phyloP scores from a whole-genome alignment of 2,797 vertebrate species.

The Phataginus tricuspis region DNA sequence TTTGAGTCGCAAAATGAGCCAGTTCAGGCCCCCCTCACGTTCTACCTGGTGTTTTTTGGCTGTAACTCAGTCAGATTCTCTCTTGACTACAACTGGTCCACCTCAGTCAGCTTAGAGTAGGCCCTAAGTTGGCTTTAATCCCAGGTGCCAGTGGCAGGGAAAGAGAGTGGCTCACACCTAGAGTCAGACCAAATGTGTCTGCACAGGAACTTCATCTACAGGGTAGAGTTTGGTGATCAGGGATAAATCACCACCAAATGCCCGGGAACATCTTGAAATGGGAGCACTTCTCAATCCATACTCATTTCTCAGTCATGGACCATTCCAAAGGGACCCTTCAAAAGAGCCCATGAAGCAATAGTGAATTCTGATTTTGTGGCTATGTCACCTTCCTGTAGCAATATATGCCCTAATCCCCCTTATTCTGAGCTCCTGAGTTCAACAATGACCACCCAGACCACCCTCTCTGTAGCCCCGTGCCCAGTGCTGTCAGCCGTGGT shows the following conservation, averaged over 20 bases:
- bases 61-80: not conserved
- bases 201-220: conserved; percentile 14
- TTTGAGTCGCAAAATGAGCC: not conserved
- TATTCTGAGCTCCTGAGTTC: conserved; percentile 16
- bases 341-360: not conserved
- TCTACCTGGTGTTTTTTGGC: not conserved
- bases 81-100: not conserved
- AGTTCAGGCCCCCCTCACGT: not conserved
- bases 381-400: not conserved
- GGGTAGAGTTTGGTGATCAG: not conserved
- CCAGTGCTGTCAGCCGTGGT: not conserved
- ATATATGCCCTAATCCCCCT: not conserved
- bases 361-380: conserved; percentile 37
- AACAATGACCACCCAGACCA: not conserved
- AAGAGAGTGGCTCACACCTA: not conserved
- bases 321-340: conserved; percentile 26
- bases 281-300: not conserved
- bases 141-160: not conserved
- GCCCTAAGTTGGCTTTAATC: not conserved
- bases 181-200: not conserved
- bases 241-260: not conserved
- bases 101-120: not conserved
- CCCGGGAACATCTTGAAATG: not conserved
- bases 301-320: conserved; percentile 7
- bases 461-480: not conserved